Evolutionary conservation across 2,113 vertebrate species (phyloP).

Genomic region (Oriolus oriolus): DNA sequence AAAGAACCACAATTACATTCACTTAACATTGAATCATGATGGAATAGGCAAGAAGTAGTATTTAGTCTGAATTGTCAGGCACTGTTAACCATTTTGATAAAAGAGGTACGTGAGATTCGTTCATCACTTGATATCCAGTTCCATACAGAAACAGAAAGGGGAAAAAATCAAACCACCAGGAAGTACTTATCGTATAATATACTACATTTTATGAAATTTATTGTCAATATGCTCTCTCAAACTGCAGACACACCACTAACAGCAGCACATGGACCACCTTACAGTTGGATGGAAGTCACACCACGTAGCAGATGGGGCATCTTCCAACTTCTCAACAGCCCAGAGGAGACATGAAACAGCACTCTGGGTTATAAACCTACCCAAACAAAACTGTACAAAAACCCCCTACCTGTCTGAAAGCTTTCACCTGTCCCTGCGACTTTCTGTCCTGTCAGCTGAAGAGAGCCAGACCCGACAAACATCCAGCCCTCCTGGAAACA

Average conservation of each 20-base stretch:
- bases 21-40: neutral
- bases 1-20: neutral
- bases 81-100: neutral
- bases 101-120: neutral
- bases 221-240: neutral
- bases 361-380: neutral
- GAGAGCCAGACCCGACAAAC: neutral
- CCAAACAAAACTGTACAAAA: neutral
- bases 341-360: neutral
- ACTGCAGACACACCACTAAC: neutral
- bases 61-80: neutral
- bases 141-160: neutral
- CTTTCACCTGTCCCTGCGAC: neutral
- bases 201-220: neutral
- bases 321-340: neutral
- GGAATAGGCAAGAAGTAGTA: neutral
- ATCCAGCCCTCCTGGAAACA: rapidly evolving
- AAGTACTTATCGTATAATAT: neutral
- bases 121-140: neutral
- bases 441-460: neutral
- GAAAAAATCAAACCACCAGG: neutral
- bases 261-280: neutral
- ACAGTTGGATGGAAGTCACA: neutral
- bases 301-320: rapidly evolving
- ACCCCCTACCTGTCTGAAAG: neutral